Base-by-base conservation (phyloP, 1,140 invertebrate species). In the Microplitis demolitor region DNA sequence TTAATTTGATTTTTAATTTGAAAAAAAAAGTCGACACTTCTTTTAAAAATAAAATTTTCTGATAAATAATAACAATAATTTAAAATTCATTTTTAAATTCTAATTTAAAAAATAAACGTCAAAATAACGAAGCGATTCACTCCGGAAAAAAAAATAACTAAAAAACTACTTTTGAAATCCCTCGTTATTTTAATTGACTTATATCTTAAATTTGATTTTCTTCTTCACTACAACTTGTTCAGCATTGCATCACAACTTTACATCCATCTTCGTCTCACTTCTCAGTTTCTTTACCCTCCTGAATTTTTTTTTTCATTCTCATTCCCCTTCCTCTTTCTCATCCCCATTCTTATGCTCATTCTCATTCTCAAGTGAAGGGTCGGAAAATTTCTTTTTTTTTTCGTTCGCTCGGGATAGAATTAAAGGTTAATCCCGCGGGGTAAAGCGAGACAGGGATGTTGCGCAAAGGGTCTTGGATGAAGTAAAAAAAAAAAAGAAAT, bases 401-500 rank as follows among this genome's bases (percentile, higher is more conserved):
- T 73, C 81, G 73, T 77, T 76, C 78, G 82, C 79, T 77, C 73
- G 71, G 80, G 82, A 87, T 87, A 85, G 83, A 87, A 87, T 87
- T 87, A 86, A 87, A 87, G 85, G 82, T 87, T 86, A 86, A 86
- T 86, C 84, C 84, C 79, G 75, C 77, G 78, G 79, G 82, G 78
- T 80, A 78, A 11, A 69, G 56, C 33, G 60, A 45, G 71, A 53
- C 24, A 35, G 37, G 39, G 8, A 45, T 60, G 16, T 66, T 54
- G 53, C 39, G 6, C 33, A 8, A n/a, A 37, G 58, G 72, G 2
- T 9, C 39, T 11, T 5, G 61, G 64, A 67, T 58, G 63, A 50
- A 56, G 58, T 8, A 63, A 37, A 50, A 67, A 33, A 53, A 66
- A 69, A 76, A 74, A 72, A 71, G 50, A 24, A 24, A 24, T 24